Percentiles rank a stretch among this genome's conserved stretches.
Evolutionary conservation across 2,797 vertebrate species (phyloP).

Genomic region (Taeniopygia guttata): DNA sequence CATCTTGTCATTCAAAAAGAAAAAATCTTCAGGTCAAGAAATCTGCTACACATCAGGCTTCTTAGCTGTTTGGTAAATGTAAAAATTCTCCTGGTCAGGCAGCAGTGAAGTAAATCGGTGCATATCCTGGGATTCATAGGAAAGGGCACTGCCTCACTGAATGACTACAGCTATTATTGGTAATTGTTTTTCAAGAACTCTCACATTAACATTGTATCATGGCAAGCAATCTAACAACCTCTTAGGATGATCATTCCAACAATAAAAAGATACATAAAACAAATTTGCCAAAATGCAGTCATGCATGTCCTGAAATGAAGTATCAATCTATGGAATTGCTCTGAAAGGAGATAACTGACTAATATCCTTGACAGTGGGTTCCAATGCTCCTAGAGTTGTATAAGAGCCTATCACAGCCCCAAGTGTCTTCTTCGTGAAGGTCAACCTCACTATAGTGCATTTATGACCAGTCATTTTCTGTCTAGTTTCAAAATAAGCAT

Average conservation of each 20-base stretch:
- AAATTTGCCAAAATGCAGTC: slow-evolving; percentile 26
- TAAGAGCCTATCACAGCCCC: not conserved
- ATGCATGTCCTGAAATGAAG: not conserved
- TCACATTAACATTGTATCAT: not conserved
- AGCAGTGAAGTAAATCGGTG: not conserved
- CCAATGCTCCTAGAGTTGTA: not conserved
- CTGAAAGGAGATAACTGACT: not conserved
- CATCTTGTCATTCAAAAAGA: not conserved
- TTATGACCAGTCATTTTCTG: slow-evolving; percentile 33
- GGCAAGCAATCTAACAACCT: not conserved
- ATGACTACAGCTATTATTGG: not conserved
- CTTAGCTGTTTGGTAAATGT: not conserved
- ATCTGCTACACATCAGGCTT: not conserved
- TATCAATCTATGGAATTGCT: not conserved
- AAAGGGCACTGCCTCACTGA: not conserved
- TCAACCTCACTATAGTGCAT: not conserved
- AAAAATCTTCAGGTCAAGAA: not conserved
- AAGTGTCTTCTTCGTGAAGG: slow-evolving; percentile 17
- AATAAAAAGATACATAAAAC: slow-evolving; percentile 26
- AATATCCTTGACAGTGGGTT: not conserved
- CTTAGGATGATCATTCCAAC: slow-evolving; percentile 5
- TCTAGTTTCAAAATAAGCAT: slow-evolving; percentile 7
- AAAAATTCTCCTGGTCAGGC: not conserved
- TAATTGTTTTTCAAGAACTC: slow-evolving; percentile 20
- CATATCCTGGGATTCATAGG: not conserved